Conservation (phyloP, 2,797 vertebrate species). For the Cyclura pinguis region DNA sequence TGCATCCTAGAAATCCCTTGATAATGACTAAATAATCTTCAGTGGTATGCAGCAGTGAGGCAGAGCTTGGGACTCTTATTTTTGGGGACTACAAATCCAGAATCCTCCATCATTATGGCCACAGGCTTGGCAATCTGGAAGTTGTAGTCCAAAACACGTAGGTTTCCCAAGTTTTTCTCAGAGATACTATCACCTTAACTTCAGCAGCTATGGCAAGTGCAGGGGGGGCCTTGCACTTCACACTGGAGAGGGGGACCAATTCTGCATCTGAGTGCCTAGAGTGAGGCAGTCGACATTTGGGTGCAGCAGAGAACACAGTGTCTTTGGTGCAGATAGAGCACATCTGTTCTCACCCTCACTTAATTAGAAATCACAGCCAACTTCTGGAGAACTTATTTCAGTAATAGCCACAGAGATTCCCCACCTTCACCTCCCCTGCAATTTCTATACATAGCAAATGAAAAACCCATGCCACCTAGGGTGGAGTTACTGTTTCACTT, state of each 20-base stretch:
- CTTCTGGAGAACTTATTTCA: neutral
- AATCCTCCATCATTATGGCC: no score
- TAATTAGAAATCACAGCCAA: neutral
- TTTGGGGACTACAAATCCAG: no score
- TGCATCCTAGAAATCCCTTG: neutral
- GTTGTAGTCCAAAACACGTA: neutral
- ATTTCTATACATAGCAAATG: neutral
- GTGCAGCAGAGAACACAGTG: neutral
- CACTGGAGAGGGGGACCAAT: no score
- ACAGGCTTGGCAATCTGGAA: no score
- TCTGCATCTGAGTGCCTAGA: neutral
- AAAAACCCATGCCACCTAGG: neutral
- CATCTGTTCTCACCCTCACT: conserved; percentile 24
- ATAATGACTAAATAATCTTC: no score
- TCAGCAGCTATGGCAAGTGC: neutral
- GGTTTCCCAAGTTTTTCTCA: no score
- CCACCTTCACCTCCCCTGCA: neutral
- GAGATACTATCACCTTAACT: no score
- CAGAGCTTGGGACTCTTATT: no score
- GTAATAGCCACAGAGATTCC: neutral
- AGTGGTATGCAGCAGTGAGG: no score
- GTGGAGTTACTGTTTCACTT: neutral
- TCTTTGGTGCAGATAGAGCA: neutral
- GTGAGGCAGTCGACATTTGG: neutral
- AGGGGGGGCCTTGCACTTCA: no score